Percentiles rank a stretch among this genome's conserved stretches.
These are phyloP conservation scores for Geophilus truncorum DNA, from an alignment of 2,888 invertebrate genomes.

Conservation along the genomic window DNA sequence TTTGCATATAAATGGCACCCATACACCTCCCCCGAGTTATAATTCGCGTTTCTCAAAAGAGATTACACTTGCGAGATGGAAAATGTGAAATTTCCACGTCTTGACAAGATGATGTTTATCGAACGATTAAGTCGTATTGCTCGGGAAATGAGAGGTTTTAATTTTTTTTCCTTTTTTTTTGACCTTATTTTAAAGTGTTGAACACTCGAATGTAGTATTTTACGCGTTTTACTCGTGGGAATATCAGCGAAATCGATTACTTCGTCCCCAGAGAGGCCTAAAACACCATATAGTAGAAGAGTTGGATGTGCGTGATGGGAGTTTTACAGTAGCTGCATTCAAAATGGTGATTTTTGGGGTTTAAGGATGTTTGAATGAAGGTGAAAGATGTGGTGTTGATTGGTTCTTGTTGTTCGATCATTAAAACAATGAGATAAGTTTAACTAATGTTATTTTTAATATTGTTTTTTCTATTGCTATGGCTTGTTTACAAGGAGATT, in stretches of 20 bases:
- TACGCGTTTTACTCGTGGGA: neutral
- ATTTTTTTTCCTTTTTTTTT: too few relatives aligned
- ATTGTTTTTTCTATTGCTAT: too few relatives aligned
- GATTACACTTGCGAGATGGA: neutral
- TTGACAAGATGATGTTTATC: neutral
- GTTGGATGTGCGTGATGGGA: neutral
- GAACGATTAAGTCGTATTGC: neutral
- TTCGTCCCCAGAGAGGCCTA: neutral
- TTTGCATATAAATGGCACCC: neutral
- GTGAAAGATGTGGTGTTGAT: too few relatives aligned
- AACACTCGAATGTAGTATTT: neutral
- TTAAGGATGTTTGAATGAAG: too few relatives aligned
- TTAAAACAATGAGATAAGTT: too few relatives aligned
- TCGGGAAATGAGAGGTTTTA: neutral
- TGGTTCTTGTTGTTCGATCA: too few relatives aligned
- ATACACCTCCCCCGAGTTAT: neutral
- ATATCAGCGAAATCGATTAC: neutral
- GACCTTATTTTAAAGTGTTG: neutral
- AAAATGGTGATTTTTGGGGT: too few relatives aligned
- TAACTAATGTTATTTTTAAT: too few relatives aligned
- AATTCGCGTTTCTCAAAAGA: neutral
- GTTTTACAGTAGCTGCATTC: neutral
- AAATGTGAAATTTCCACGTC: neutral
- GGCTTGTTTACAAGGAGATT: too few relatives aligned
- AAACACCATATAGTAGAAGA: neutral